Evolutionary conservation across 2,113 vertebrate genomes (phyloP), one percentile per base, ranked within the genome.

Genomic region (Petroica traversi): DNA sequence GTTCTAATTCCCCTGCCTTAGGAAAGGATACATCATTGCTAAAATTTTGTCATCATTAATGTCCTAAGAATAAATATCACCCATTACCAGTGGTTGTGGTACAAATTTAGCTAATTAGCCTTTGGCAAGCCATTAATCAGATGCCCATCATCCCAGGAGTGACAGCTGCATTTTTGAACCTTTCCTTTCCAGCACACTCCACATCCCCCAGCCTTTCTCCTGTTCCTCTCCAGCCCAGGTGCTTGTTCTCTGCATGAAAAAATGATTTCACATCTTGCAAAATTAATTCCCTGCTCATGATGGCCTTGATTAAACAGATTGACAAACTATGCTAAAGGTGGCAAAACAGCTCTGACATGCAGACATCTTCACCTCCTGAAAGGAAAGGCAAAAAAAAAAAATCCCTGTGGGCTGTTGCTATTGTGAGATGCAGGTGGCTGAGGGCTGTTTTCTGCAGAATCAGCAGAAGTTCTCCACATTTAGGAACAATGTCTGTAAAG

Each of bases 261-360:
- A 92, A 89, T 54, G 10, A 88, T 72, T 95, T 94, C n/a, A 22
- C 41, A 11, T 69, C 76, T 85, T 76, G 69, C 57, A 66, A 51
- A 74, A 89, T 92, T 92, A 92, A 94, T 95, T 92, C 88, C 52
- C 67, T 84, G 85, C 88, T 87, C 73, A 3, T n/a, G 77, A 57
- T 49, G 76, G 43, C 80, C 92, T 85, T 83, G 83, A 91, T 95
- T 92, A 91, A 89, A 81, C 72, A 81, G 85, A 46, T 19, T 89
- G 84, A 45, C 59, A 88, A 85, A 67, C 22, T 2, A 5, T 80
- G 74, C 57, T 72, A 48, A 88, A 94, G 89, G 86, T 85, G 89
- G 26, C 71, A 67, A 75, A 85, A 23, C 74, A 82, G 76, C 88
- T 64, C 80, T 41, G 92, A 26, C n/a, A 15, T 0, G 18, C 36